Evolutionary conservation across 2,888 invertebrate species (phyloP).

Genomic region (Empis livida): DNA sequence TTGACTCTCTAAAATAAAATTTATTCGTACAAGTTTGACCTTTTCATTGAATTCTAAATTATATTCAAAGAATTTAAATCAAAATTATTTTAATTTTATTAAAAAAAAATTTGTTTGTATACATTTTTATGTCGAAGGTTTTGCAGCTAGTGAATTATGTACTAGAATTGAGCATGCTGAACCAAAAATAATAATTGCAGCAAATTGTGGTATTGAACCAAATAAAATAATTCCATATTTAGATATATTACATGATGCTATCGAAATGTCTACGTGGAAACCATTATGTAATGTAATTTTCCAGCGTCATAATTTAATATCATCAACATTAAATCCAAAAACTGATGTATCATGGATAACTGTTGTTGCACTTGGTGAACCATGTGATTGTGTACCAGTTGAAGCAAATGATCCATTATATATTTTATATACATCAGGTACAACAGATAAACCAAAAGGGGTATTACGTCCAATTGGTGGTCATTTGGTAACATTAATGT

Average conservation of each 20-base stretch:
- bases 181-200: slow-evolving; percentile 78
- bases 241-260: slow-evolving; percentile 42
- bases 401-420: slow-evolving; percentile 85
- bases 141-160: slow-evolving; percentile 78
- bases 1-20: background rate
- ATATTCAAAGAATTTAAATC: background rate
- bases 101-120: background rate
- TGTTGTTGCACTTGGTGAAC: slow-evolving; percentile 45
- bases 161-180: slow-evolving; percentile 77
- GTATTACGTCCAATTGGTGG: slow-evolving; percentile 79
- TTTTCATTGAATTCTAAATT: background rate
- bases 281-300: slow-evolving; percentile 71
- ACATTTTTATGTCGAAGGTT: slow-evolving; percentile 42
- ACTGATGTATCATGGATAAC: slow-evolving; percentile 70
- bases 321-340: slow-evolving; percentile 46
- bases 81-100: background rate
- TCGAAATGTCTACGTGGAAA: slow-evolving; percentile 56
- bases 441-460: slow-evolving; percentile 63
- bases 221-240: slow-evolving; percentile 52
- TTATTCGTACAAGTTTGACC: background rate
- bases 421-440: slow-evolving; percentile 84
- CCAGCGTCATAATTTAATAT: slow-evolving; percentile 58
- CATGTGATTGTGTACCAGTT: slow-evolving; percentile 70
- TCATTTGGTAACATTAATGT: slow-evolving; percentile 72
- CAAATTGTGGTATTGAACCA: slow-evolving; percentile 85